Conservation (phyloP, 2,797 vertebrate genomes). For the Hippopotamyrus pictus region DNA sequence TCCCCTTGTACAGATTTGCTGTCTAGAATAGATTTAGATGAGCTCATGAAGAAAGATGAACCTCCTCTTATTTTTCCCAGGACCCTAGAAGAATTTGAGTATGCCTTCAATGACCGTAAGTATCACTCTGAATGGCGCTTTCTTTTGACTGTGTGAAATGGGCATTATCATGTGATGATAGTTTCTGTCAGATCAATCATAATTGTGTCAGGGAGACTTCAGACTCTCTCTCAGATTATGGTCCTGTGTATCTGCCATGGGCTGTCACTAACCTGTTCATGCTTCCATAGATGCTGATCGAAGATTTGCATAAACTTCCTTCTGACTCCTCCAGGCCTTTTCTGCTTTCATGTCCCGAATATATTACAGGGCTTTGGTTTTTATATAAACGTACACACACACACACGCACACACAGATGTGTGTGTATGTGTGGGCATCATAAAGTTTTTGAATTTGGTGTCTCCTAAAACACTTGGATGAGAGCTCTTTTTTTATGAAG, state of each 20-base stretch:
- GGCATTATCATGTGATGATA: conserved; percentile 26
- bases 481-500: background rate
- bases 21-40: conserved; percentile 94
- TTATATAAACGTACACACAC: background rate
- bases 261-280: conserved; percentile 76
- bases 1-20: conserved; percentile 71
- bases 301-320: conserved; percentile 72
- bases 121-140: conserved; percentile 19
- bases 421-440: background rate
- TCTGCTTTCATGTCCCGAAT: conserved; percentile 3
- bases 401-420: background rate
- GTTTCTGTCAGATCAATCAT: conserved; percentile 22
- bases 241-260: conserved; percentile 74
- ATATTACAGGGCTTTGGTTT: background rate
- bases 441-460: background rate
- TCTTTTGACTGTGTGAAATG: conserved; percentile 13
- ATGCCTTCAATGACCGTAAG: conserved; percentile 95
- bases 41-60: conserved; percentile 98
- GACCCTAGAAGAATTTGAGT: conserved; percentile 93
- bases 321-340: conserved; percentile 16
- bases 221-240: conserved; percentile 47
- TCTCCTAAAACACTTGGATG: background rate
- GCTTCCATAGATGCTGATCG: conserved; percentile 70
- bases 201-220: conserved; percentile 14
- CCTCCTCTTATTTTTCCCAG: conserved; percentile 90